Evolutionary conservation across 2,797 vertebrate genomes (phyloP).

Genomic region (Cyclura pinguis): DNA sequence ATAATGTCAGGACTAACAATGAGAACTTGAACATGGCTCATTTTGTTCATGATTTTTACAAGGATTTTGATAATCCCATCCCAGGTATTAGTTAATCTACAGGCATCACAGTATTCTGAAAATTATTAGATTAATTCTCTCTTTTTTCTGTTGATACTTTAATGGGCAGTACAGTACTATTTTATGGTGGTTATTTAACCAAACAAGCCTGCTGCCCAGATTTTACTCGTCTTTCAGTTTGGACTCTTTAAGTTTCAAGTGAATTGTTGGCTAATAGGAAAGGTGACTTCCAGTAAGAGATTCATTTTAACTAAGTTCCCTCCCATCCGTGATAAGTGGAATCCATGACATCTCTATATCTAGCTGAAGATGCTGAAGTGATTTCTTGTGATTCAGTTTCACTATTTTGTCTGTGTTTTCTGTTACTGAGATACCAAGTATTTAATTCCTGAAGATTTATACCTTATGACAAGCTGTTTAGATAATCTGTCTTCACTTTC

Average conservation of each 20-base stretch:
- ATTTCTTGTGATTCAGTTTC: background rate
- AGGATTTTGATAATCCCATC: background rate
- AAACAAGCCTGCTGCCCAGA: background rate
- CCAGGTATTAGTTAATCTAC: background rate
- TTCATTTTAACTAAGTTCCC: background rate
- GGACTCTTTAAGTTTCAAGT: background rate
- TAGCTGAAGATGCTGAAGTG: background rate
- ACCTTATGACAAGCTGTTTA: background rate
- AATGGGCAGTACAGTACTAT: background rate
- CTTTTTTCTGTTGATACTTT: background rate
- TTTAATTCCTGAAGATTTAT: background rate
- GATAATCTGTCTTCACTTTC: background rate
- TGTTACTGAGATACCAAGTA: background rate
- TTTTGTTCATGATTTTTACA: background rate
- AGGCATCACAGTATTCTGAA: background rate
- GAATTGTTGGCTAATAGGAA: background rate
- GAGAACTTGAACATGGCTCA: background rate
- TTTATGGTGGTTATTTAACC: background rate
- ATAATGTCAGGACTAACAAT: background rate
- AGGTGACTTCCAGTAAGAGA: background rate
- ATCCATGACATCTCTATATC: background rate
- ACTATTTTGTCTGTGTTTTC: too few relatives aligned
- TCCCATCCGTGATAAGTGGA: background rate
- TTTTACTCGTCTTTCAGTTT: background rate
- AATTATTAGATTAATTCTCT: background rate